These are phyloP conservation scores for Augochlorella aurata DNA, from an alignment of 2,888 invertebrate genomes.

Conservation along the genomic window DNA sequence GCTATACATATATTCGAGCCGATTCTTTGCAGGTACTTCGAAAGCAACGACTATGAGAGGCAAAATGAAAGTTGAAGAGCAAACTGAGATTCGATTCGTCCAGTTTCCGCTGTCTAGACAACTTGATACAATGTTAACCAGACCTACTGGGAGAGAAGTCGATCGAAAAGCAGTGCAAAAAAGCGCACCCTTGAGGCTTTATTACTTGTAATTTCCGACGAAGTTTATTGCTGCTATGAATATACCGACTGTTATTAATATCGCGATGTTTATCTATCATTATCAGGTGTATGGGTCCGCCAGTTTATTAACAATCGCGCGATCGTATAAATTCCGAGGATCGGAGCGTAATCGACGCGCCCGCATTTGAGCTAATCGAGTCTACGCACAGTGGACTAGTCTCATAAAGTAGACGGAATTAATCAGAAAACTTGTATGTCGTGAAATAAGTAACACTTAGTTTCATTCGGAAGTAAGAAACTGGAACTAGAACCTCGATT, in stretches of 20 bases:
- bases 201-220: slow-evolving; percentile 41
- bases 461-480: no score
- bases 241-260: slow-evolving; percentile 51
- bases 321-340: slow-evolving; percentile 35
- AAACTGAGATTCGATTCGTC: background rate
- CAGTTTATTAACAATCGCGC: slow-evolving; percentile 35
- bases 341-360: slow-evolving; percentile 1
- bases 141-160: background rate
- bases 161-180: slow-evolving; percentile 20
- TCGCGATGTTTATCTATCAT: slow-evolving; percentile 49
- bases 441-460: no score
- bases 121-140: slow-evolving; percentile 36
- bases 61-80: background rate
- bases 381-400: no score
- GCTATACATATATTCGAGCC: no score
- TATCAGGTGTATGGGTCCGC: slow-evolving; percentile 32
- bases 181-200: slow-evolving; percentile 34
- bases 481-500: no score
- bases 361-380: no score
- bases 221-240: slow-evolving; percentile 41
- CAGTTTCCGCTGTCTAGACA: background rate
- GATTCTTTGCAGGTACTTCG: background rate
- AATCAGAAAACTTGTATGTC: no score
- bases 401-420: no score
- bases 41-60: background rate